Evolutionary conservation across 2,888 invertebrate genomes (phyloP).

Genomic region (Cryptophagus acutangulus): DNA sequence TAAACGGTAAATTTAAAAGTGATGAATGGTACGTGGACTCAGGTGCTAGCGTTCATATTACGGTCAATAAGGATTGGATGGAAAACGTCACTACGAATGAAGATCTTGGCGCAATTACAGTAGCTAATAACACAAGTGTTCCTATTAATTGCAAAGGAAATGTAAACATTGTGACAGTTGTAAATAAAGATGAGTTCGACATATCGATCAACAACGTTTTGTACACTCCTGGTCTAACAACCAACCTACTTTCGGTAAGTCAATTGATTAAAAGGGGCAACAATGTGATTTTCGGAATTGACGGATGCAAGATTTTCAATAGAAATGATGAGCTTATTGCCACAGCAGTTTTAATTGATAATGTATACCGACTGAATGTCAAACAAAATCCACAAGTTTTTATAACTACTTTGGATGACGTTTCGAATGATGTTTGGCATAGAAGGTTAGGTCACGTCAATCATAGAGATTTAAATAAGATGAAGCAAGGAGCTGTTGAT

Average conservation of each 20-base stretch:
- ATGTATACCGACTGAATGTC: conserved; percentile 25
- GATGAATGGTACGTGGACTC: conserved; percentile 32
- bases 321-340: conserved; percentile 17
- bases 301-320: conserved; percentile 26
- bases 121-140: conserved; percentile 22
- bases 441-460: conserved; percentile 22
- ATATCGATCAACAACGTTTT: background rate
- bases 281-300: conserved; percentile 21
- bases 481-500: conserved; percentile 10
- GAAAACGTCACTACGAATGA: conserved; percentile 12
- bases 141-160: conserved; percentile 23
- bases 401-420: background rate
- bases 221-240: background rate
- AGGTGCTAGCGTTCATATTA: conserved; percentile 30
- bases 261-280: conserved; percentile 27
- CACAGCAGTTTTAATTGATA: conserved; percentile 18
- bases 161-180: conserved; percentile 18
- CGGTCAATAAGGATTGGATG: conserved; percentile 18
- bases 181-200: background rate
- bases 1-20: conserved; percentile 18
- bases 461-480: conserved; percentile 11
- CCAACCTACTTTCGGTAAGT: conserved; percentile 11
- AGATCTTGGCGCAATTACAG: conserved; percentile 20
- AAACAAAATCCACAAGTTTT: background rate
- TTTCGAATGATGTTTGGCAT: conserved; percentile 23